Evolutionary conservation across 2,797 vertebrate species (phyloP), one percentile per base, ranked within the genome.

Genomic region (Bryconaethiops microstoma): DNA sequence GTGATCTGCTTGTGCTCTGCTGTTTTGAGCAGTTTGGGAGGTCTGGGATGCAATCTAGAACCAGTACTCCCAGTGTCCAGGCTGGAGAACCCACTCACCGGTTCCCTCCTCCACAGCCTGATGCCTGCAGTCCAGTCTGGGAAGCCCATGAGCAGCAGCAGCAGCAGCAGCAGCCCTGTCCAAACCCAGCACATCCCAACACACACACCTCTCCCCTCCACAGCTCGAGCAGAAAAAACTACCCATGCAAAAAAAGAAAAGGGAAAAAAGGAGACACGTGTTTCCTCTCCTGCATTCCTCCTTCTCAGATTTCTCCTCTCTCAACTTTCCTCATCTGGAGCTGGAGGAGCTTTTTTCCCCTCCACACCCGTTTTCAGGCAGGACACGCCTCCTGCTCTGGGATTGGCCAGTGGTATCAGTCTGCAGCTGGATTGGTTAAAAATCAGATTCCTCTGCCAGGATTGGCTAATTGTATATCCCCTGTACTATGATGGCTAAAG

Each of bases 111-210:
- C 64, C 79, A 73, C 35, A 65, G 63, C 14, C 35, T 65, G 60
- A 45, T 45, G 35, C 35, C 73, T 2, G 35, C 54, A 62, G 65
- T 40, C 29, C 63, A 65, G 29, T 65, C 35, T 39, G 35, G 67
- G 59, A 70, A 65, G n/a, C 70, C 1, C 7, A 23, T 40, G 21
- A 59, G 21, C 63, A 76, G 54, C 50, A 83, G n/a, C 48, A 62
- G 57, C 67, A 83, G 29, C 65, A 57, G 67, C 45, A 77, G 45
- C 67, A 71, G 52, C 39, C 29, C 59, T n/a, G 40, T 55, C 67
- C 73, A 65, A 67, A 50, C 72, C 82, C 82, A 76, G 60, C 60
- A 17, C 82, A 83, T 83, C 39, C 73, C 64, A 59, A 69, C 60
- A 48, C 16, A 73, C 4, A 73, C 25, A 12, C 29, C 29, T 29